These are phyloP conservation scores for Drosophila nannoptera DNA, from an alignment of 1,140 invertebrate genomes.

Conservation along the genomic window DNA sequence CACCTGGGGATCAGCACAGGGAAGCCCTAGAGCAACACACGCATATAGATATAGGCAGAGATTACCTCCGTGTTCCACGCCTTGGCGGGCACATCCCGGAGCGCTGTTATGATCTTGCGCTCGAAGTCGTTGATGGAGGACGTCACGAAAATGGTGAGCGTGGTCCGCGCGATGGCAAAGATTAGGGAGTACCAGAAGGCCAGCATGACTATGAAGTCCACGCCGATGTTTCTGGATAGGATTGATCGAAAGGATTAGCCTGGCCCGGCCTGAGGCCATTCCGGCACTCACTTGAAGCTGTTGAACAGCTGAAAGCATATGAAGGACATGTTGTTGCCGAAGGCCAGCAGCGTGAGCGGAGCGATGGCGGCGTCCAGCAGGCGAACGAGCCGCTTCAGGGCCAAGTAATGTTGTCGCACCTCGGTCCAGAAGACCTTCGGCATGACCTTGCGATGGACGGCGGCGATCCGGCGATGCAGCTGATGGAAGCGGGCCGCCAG, in stretches of 20 bases:
- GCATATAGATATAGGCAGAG: background rate
- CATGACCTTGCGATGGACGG: slow-evolving; percentile 81
- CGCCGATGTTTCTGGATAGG: slow-evolving; percentile 66
- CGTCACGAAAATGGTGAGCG: slow-evolving; percentile 82
- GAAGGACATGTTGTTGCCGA: slow-evolving; percentile 76
- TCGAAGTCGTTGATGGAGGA: slow-evolving; percentile 83
- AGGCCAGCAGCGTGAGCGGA: slow-evolving; percentile 59
- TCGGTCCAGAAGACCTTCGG: slow-evolving; percentile 82
- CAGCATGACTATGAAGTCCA: slow-evolving; percentile 68
- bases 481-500: slow-evolving; percentile 82
- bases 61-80: slow-evolving; percentile 82
- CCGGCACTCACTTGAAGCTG: slow-evolving; percentile 63
- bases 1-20: slow-evolving; percentile 21
- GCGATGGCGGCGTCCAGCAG: slow-evolving; percentile 81
- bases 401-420: slow-evolving; percentile 81
- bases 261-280: too few relatives aligned
- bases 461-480: slow-evolving; percentile 80
- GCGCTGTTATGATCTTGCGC: slow-evolving; percentile 80
- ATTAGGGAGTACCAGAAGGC: slow-evolving; percentile 84
- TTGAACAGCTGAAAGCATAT: slow-evolving; percentile 77
- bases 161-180: slow-evolving; percentile 82
- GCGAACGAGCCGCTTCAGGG: slow-evolving; percentile 84
- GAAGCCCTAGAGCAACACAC: too few relatives aligned
- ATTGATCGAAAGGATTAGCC: too few relatives aligned
- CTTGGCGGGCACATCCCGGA: slow-evolving; percentile 81